Conservation (phyloP, 2,113 vertebrate species). For the Silurus meridionalis region DNA sequence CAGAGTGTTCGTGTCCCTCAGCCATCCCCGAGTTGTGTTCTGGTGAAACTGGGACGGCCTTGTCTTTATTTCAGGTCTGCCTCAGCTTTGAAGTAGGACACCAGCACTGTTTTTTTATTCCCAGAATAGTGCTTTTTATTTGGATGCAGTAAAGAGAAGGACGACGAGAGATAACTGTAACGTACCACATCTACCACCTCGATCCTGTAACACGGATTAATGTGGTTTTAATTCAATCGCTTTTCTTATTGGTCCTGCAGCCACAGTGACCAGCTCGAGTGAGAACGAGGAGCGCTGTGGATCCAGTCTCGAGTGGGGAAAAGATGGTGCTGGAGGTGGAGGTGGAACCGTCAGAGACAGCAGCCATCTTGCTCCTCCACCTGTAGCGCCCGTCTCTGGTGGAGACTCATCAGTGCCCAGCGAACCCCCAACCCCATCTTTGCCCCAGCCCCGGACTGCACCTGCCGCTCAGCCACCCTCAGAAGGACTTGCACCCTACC, state of each 20-base stretch:
- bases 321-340: conserved; percentile 78
- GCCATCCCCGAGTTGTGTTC: conserved; percentile 61
- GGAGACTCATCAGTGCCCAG: conserved; percentile 67
- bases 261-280: conserved; percentile 93
- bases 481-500: conserved; percentile 55
- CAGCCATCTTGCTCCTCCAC: conserved; percentile 69
- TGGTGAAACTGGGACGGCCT: conserved; percentile 74
- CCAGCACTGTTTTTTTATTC: conserved; percentile 48
- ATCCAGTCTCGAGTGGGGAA: conserved; percentile 88
- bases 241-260: conserved; percentile 51
- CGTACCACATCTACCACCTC: not conserved
- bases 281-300: conserved; percentile 95
- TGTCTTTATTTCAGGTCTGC: conserved; percentile 73
- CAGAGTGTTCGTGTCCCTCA: conserved; percentile 54
- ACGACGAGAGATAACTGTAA: conserved; percentile 43
- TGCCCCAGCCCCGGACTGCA: conserved; percentile 50
- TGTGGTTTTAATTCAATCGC: not conserved
- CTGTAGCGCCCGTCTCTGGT: conserved; percentile 78
- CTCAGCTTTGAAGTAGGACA: conserved; percentile 72
- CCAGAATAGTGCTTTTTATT: conserved; percentile 70
- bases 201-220: not conserved
- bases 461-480: conserved; percentile 59
- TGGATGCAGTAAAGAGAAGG: conserved; percentile 62
- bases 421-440: conserved; percentile 48
- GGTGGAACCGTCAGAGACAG: conserved; percentile 60